Evolutionary conservation across 2,888 invertebrate genomes (phyloP).

Genomic region (Cantharis lateralis): DNA sequence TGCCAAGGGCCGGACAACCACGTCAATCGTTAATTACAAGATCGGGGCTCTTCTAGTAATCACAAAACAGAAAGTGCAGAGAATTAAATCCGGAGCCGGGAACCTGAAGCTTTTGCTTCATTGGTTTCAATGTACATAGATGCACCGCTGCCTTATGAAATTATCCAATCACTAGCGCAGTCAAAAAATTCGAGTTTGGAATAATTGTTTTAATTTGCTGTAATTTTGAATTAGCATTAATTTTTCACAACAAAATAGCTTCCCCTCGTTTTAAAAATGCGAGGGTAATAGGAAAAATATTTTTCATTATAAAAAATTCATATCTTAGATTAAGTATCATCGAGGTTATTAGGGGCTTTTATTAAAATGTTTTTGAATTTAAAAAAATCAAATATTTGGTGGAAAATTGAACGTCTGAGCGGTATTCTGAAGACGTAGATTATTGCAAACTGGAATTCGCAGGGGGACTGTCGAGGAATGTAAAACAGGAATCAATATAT

Average conservation of each 20-base stretch:
- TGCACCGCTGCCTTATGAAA: no score
- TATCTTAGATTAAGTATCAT: background rate
- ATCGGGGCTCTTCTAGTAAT: no score
- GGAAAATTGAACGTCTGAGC: background rate
- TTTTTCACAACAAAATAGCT: background rate
- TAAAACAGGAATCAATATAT: slow-evolving; percentile 22
- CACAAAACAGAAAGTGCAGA: no score
- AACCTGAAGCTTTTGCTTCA: no score
- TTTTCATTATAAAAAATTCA: background rate
- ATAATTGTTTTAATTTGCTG: background rate
- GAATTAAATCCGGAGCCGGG: no score
- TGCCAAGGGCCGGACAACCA: no score
- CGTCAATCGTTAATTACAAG: no score
- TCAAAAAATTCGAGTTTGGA: no score
- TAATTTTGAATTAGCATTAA: background rate
- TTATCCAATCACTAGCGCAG: no score
- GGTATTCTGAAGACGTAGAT: slow-evolving; percentile 1
- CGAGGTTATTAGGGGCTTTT: background rate
- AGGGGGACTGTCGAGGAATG: slow-evolving; percentile 18
- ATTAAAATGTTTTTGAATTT: background rate
- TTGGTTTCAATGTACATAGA: no score
- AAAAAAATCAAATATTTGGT: background rate
- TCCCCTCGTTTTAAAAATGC: background rate
- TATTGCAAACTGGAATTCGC: slow-evolving; percentile 22
- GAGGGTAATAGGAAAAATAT: background rate